Percentiles rank a stretch among this genome's conserved stretches.
Conservation (phyloP, 2,888 invertebrate species). For the Zeuzera pyrina region DNA sequence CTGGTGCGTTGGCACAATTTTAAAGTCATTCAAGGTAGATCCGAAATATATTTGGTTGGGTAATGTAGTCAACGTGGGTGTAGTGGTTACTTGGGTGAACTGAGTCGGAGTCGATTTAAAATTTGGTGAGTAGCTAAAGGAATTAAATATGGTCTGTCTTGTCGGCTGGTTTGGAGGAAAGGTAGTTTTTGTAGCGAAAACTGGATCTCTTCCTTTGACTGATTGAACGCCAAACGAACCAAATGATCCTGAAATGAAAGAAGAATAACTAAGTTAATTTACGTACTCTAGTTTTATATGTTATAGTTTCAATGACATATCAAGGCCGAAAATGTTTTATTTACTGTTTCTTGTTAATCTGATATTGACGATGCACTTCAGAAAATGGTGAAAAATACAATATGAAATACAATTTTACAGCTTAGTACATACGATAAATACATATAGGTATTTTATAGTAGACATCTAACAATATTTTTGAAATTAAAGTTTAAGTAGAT, state of each 20-base stretch:
- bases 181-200: constrained; percentile 51
- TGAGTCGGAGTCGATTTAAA: constrained; percentile 44
- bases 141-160: constrained; percentile 54
- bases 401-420: too few relatives aligned
- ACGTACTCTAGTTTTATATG: too few relatives aligned
- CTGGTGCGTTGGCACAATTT: constrained; percentile 62
- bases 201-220: constrained; percentile 65
- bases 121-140: constrained; percentile 49
- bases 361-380: too few relatives aligned
- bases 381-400: too few relatives aligned
- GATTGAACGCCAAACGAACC: constrained; percentile 73
- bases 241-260: constrained; percentile 59
- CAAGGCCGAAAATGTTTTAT: too few relatives aligned
- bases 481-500: too few relatives aligned
- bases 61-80: constrained; percentile 45
- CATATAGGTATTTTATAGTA: too few relatives aligned
- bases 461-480: too few relatives aligned
- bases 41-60: constrained; percentile 48
- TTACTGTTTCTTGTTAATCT: neutral
- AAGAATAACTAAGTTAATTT: neutral
- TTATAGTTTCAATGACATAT: too few relatives aligned
- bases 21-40: constrained; percentile 45
- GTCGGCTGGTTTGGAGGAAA: constrained; percentile 52
- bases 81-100: constrained; percentile 38
- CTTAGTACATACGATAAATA: too few relatives aligned